Evolutionary conservation across 2,113 vertebrate species (phyloP).

Genomic region (Corydoras maculifer): DNA sequence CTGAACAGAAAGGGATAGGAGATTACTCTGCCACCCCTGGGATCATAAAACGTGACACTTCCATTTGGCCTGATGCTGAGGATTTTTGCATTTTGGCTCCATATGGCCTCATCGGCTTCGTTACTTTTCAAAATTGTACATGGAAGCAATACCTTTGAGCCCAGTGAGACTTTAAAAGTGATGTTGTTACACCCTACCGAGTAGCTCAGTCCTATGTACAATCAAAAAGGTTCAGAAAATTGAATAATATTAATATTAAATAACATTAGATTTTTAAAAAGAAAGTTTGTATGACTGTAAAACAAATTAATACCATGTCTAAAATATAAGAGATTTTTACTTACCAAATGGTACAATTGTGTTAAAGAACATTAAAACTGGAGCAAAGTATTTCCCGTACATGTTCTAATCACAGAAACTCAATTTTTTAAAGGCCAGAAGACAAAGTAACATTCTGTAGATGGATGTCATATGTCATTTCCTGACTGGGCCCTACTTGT

Average conservation of each 20-base stretch:
- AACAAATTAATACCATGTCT: too few relatives aligned
- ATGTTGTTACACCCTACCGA: background rate
- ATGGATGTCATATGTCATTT: slow-evolving; percentile 18
- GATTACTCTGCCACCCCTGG: slow-evolving; percentile 50
- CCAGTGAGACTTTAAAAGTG: slow-evolving; percentile 4
- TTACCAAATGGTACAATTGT: slow-evolving; percentile 41
- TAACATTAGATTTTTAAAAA: too few relatives aligned
- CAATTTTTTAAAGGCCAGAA: background rate
- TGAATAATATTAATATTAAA: too few relatives aligned
- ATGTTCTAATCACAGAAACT: background rate
- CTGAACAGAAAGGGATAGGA: slow-evolving; percentile 47
- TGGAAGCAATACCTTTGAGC: slow-evolving; percentile 48
- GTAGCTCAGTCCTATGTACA: slow-evolving; percentile 4
- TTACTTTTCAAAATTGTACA: slow-evolving; percentile 25
- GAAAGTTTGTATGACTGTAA: too few relatives aligned
- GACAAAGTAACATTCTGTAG: slow-evolving; percentile 1
- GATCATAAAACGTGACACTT: slow-evolving; percentile 31
- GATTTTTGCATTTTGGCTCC: slow-evolving; percentile 38
- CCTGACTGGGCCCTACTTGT: background rate
- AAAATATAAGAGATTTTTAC: slow-evolving; percentile 17
- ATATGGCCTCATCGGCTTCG: background rate
- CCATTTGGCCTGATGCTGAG: slow-evolving; percentile 20
- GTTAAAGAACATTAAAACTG: slow-evolving; percentile 13
- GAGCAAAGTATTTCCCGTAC: slow-evolving; percentile 14
- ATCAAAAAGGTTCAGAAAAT: background rate